Evolutionary conservation across 2,888 invertebrate genomes (phyloP), one percentile per base, ranked within the genome.

Genomic region (Eledone cirrhosa): DNA sequence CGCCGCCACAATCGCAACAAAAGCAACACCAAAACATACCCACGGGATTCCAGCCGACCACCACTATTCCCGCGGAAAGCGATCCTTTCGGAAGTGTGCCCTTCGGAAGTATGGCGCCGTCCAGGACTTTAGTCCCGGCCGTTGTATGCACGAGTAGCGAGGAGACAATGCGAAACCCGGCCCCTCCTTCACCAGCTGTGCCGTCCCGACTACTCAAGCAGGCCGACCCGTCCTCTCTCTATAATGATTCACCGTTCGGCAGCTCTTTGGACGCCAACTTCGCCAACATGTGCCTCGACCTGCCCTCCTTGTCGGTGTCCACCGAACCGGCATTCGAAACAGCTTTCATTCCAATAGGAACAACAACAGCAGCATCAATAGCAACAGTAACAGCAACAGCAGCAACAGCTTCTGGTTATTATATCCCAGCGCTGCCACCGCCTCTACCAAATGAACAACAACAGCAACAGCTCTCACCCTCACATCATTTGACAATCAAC

Each of bases 211-310:
- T 41, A 41, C 33, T 41, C 8, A 4, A 41, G 33, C 69, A 41
- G 41, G 69, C 69, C 13, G 69, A 72, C 19, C 41, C 69, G 22
- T 41, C 69, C 33, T 29, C n/a, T 72, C n/a, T 13, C 22, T n/a
- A 72, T 11, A 33, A 31, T 16, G 22, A 33, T 13, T 72, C 69
- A 31, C 69, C 69, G 13, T 72, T 41, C 24, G 33, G 31, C 33
- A n/a, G 69, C 41, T 72, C 69, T 14, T 7, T 72, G 31, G 69
- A 72, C 31, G 69, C 31, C 11, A 72, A 33, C 14, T 72, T 72
- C 31, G 69, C 69, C 69, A 72, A 72, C 31, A 72, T 72, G 69
- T 72, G 69, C 69, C 69, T 72, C 33, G n/a, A 41, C 69, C 31
- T 41, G 19, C 31, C 31, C 29, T 31, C 69, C 33, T 72, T 41